These are phyloP conservation scores for Melanostoma scalare DNA, from an alignment of 2,888 invertebrate species.

Conservation along the genomic window DNA sequence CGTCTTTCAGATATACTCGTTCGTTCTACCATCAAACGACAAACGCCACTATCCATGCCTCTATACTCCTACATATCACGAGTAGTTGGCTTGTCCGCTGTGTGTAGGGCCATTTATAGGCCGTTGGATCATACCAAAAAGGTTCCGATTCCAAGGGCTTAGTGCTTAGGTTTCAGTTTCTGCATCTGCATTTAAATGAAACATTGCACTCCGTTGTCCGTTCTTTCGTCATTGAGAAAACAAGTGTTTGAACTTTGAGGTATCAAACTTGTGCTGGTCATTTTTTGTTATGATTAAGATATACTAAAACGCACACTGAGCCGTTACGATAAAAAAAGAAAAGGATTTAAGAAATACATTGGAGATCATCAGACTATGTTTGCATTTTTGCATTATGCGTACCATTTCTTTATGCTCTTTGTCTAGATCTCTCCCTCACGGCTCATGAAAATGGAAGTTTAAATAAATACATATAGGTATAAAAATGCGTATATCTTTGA, in stretches of 20 bases:
- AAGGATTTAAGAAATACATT: slow-evolving; percentile 48
- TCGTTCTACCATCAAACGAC: slow-evolving; percentile 63
- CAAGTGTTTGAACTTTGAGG: slow-evolving; percentile 46
- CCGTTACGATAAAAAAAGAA: slow-evolving; percentile 20
- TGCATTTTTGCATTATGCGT: slow-evolving; percentile 32
- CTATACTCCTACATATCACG: slow-evolving; percentile 42
- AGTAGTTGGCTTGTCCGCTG: slow-evolving; percentile 44
- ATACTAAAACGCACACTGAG: slow-evolving; percentile 7
- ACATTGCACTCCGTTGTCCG: slow-evolving; percentile 28
- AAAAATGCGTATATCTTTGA: slow-evolving; percentile 47
- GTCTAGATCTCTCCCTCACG: slow-evolving; percentile 38
- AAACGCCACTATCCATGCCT: slow-evolving; percentile 37
- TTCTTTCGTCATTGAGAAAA: slow-evolving; percentile 4
- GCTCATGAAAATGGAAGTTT: slow-evolving; percentile 1
- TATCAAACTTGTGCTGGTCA: slow-evolving; percentile 55
- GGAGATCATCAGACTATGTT: slow-evolving; percentile 26
- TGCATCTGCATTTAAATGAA: slow-evolving; percentile 22
- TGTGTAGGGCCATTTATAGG: slow-evolving; percentile 8
- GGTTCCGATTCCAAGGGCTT: slow-evolving; percentile 57
- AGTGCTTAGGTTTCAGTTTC: no score
- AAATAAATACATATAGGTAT: slow-evolving; percentile 49
- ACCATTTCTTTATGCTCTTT: slow-evolving; percentile 53
- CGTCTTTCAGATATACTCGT: slow-evolving; percentile 65
- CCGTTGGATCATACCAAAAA: slow-evolving; percentile 65
- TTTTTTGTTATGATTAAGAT: slow-evolving; percentile 32